Evolutionary conservation across 2,888 invertebrate species (phyloP).

Genomic region (Oconnorella tubifera): DNA sequence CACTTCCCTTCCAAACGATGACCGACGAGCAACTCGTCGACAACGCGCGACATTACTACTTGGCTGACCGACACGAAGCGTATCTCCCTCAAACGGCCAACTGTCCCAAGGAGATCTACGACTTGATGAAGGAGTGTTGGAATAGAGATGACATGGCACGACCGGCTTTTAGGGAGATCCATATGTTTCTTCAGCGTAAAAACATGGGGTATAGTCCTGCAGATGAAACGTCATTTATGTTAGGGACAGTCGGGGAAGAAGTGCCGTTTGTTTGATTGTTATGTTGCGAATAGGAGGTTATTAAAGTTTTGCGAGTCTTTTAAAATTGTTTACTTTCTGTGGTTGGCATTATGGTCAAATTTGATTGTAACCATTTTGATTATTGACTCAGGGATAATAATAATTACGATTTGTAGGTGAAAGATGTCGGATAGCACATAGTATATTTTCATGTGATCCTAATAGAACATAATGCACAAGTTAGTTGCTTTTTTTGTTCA

Average conservation of each 20-base stretch:
- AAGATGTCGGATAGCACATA: too few relatives aligned
- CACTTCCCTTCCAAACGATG: constrained; percentile 72
- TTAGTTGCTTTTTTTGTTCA: too few relatives aligned
- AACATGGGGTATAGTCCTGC: constrained; percentile 54
- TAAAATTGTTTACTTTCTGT: too few relatives aligned
- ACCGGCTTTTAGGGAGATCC: constrained; percentile 82
- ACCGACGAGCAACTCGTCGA: constrained; percentile 73
- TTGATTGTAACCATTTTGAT: too few relatives aligned
- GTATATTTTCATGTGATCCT: too few relatives aligned
- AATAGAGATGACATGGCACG: constrained; percentile 74
- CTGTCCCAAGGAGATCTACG: constrained; percentile 83
- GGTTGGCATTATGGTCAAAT: too few relatives aligned
- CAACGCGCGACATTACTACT: constrained; percentile 73
- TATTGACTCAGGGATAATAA: too few relatives aligned
- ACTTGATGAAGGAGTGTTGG: constrained; percentile 89
- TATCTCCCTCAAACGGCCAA: constrained; percentile 69
- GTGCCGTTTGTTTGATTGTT: constrained; percentile 5
- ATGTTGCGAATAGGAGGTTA: too few relatives aligned
- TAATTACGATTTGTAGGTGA: too few relatives aligned
- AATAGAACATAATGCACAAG: too few relatives aligned
- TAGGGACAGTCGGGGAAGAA: neutral
- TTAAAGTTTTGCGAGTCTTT: too few relatives aligned
- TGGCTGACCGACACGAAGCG: constrained; percentile 61
- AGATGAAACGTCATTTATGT: constrained; percentile 39
- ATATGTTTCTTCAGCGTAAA: constrained; percentile 69